These are phyloP conservation scores for Holcopasites calliopsidis DNA, from an alignment of 1,140 invertebrate species.

Conservation along the genomic window DNA sequence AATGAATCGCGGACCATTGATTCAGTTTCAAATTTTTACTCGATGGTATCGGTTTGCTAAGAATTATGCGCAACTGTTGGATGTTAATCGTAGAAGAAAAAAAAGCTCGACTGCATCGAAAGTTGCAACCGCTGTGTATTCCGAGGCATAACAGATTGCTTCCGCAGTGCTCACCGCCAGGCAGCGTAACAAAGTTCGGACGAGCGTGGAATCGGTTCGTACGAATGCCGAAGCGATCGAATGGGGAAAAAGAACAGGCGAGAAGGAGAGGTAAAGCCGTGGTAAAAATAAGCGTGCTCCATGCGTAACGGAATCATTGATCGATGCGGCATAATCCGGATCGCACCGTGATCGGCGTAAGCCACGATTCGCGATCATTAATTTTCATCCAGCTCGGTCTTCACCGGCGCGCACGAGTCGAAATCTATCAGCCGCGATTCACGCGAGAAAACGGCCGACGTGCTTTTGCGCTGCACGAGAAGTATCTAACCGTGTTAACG, in stretches of 20 bases:
- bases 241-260: background rate
- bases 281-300: slow-evolving; percentile 47
- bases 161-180: slow-evolving; percentile 50
- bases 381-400: slow-evolving; percentile 60
- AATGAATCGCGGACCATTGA: no score
- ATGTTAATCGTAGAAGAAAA: no score
- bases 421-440: slow-evolving; percentile 54
- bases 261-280: background rate
- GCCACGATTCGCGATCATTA: slow-evolving; percentile 61
- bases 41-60: no score
- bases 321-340: slow-evolving; percentile 44
- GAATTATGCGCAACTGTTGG: no score
- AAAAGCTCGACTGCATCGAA: slow-evolving; percentile 8
- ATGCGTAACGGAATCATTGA: slow-evolving; percentile 58
- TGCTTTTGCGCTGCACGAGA: slow-evolving; percentile 33
- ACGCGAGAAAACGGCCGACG: background rate
- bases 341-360: slow-evolving; percentile 50
- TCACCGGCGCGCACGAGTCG: slow-evolving; percentile 32
- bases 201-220: slow-evolving; percentile 49
- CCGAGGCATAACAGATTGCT: slow-evolving; percentile 22
- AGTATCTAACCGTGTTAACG: background rate
- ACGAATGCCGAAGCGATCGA: slow-evolving; percentile 33
- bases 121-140: slow-evolving; percentile 21
- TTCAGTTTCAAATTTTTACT: no score
- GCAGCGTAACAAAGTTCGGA: slow-evolving; percentile 48